Evolutionary conservation across 2,888 invertebrate species (phyloP), one percentile per base, ranked within the genome.

Genomic region (Meghimatium bilineatum): DNA sequence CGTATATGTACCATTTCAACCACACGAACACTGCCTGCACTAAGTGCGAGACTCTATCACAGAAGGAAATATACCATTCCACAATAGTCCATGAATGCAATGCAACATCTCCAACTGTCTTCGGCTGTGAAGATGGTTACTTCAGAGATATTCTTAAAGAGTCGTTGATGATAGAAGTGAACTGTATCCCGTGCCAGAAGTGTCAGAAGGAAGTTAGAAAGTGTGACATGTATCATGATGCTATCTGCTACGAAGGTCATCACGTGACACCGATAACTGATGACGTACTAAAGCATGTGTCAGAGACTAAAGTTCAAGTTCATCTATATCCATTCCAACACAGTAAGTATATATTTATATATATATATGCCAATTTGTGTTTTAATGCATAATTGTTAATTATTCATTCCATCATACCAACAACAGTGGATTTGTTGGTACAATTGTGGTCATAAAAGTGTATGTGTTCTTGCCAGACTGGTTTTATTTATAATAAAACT

Each of bases 51-150:
- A 0, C 38, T 6, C n/a, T 38, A 8, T 26, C 38, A 20, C 32
- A 32, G 0, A 0, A 38, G 12, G 8, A 23, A 71, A n/a, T 44
- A 8, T 26, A 26, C 44, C n/a, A 71, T 71, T 38, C 71, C 14
- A 14, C 32, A n/a, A 44, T 71, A 44, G 71, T 71, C 38, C 44
- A 44, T 26, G 26, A 71, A n/a, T 71, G 71, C n/a, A 71, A 71
- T 38, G 34, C 34, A 23, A 71, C 71, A 2, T 71, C 71, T 20
- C 71, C 71, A 6, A 71, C 71, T 26, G 26, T 71, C 38, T 71
- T 71, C 14, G 71, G 71, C 23, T 71, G 71, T 26, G 26, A 44
- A 26, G 71, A 71, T 26, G 38, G 71, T n/a, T 71, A 44, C 44
- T 71, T 71, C 71, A 71, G 71, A 14, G 26, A 71, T 17, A 26